A percentile compares a stretch with the other conserved stretches of the same genome.
Conservation (phyloP, 2,113 vertebrate species). For the Embiotoca jacksoni region DNA sequence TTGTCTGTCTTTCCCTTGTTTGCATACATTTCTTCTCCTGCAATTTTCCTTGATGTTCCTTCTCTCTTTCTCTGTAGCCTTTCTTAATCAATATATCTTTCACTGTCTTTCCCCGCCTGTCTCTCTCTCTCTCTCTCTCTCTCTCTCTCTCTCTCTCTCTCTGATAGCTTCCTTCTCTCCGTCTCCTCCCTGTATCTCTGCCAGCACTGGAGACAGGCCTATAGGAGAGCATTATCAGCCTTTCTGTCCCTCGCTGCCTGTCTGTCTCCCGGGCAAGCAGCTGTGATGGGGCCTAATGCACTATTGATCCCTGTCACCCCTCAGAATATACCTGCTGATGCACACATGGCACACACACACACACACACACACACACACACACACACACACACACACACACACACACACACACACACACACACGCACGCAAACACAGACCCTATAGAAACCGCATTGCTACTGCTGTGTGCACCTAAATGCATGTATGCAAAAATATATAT, state of each 20-base stretch:
- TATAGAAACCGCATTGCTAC: neutral
- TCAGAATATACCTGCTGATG: slow-evolving; percentile 73
- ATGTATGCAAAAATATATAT: neutral
- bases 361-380: slow-evolving; percentile 29
- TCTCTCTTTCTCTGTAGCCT: slow-evolving; percentile 20
- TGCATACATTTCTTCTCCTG: slow-evolving; percentile 12
- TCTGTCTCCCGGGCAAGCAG: slow-evolving; percentile 71
- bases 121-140: slow-evolving; percentile 43
- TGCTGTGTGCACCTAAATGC: neutral
- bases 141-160: slow-evolving; percentile 31
- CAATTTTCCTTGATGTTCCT: slow-evolving; percentile 40
- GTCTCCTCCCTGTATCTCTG: slow-evolving; percentile 41
- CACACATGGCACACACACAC: slow-evolving; percentile 19
- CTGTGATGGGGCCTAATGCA: slow-evolving; percentile 83
- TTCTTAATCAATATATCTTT: slow-evolving; percentile 55
- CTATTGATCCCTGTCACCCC: slow-evolving; percentile 81
- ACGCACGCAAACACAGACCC: neutral
- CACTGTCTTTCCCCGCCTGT: slow-evolving; percentile 34
- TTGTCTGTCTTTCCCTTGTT: slow-evolving; percentile 7
- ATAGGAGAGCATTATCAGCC: slow-evolving; percentile 48
- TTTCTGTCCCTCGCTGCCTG: slow-evolving; percentile 42
- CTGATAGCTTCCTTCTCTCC: slow-evolving; percentile 59
- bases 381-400: slow-evolving; percentile 13
- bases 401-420: slow-evolving; percentile 5
- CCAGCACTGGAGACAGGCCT: slow-evolving; percentile 27